Percentiles rank a stretch among this genome's conserved stretches.
Evolutionary conservation across 2,113 vertebrate genomes (phyloP).

Genomic region (Pseudopodoces humilis): DNA sequence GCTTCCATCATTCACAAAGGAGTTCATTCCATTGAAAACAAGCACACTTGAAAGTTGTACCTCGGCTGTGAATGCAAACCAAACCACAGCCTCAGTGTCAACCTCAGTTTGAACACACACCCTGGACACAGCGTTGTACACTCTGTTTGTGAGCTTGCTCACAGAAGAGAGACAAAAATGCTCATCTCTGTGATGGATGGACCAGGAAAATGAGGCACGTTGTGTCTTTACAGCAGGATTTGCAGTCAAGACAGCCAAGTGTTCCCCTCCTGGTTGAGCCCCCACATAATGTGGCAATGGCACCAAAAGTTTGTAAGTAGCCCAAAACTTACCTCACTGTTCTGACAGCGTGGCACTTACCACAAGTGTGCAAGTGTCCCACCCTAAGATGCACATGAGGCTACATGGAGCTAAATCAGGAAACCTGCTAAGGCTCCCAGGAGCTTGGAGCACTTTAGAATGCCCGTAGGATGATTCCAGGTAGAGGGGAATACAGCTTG

Average conservation of each 20-base stretch:
- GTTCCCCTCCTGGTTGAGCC: neutral
- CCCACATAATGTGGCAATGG: accelerated
- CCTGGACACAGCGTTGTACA: neutral
- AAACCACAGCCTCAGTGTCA: neutral
- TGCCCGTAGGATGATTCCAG: neutral
- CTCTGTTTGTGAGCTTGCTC: neutral
- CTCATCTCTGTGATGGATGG: too few species aligned
- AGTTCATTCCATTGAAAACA: neutral
- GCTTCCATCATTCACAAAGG: neutral
- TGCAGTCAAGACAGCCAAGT: neutral
- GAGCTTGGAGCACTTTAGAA: neutral
- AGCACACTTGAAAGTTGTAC: neutral
- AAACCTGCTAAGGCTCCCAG: neutral
- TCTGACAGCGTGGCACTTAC: neutral
- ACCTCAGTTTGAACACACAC: neutral
- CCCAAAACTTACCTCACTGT: neutral
- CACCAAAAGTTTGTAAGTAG: neutral
- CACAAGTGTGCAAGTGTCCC: neutral
- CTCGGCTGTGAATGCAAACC: neutral
- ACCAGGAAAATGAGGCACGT: accelerated
- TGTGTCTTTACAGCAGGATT: neutral
- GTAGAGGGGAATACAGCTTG: neutral
- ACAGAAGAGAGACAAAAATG: neutral
- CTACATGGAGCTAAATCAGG: neutral
- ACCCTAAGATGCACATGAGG: accelerated